Base-by-base conservation (phyloP, 2,113 vertebrate species). In the Erinaceus europaeus region DNA sequence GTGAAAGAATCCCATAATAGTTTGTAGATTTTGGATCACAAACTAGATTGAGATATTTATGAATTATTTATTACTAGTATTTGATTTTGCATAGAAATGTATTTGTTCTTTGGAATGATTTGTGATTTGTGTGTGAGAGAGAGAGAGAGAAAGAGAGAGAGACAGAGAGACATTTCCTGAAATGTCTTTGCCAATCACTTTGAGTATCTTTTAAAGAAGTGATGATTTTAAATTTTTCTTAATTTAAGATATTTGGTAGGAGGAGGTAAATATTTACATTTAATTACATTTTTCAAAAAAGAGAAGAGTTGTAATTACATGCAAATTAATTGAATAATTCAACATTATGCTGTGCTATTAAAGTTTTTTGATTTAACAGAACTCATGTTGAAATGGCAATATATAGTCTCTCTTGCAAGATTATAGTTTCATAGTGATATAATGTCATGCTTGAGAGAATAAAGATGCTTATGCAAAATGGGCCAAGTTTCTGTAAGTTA, bases 291-390 rank as follows among this genome's bases (percentile, higher is more conserved):
- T 94, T 74, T 81, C 57, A 65, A 65, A 86, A 53, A n/a, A 88
- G 5, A 88, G 73, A 92, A 85, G 42, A 74, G 90, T 92, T 88
- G 77, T 71, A 93, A 94, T 92, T 92, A 91, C 68, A 86, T 92
- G 52, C 90, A 83, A 90, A 86, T 84, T 91, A 95, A 90, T 93
- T 90, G 80, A 81, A 76, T 94, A 88, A 92, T 84, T 91, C 59
- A 94, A 62, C 42, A 57, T 78, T 86, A 34, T 71, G 57, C 65
- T 53, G 29, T 88, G 69, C 64, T 91, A 29, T 78, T 95, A 89
- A 85, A 91, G 73, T 64, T n/a, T n/a, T n/a, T n/a, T 77, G 62
- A 76, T 88, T 92, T 92, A 80, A 86, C 57, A 87, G 88, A 86
- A 76, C 64, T 90, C 79, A 91, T 94, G 57, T 83, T 89, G 91